Evolutionary conservation across 2,888 invertebrate genomes (phyloP), one percentile per base, ranked within the genome.

Genomic region (Therioaphis trifolii): DNA sequence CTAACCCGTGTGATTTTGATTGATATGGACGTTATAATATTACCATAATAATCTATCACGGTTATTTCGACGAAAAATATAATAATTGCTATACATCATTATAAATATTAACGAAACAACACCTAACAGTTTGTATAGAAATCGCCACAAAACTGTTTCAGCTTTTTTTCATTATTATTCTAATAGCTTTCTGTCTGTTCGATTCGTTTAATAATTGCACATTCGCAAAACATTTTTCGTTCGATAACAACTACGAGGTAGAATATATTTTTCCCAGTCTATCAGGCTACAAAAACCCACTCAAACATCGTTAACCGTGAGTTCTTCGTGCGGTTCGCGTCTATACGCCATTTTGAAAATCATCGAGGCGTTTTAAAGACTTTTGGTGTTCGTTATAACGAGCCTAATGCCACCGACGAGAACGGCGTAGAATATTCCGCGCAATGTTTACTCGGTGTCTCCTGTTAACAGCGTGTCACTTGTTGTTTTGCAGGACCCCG

Each of bases 231-330:
- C 3, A 35, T 49, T 15, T 66, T 35, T 49, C 77, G 49, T 35
- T 77, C 5, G 27, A 77, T n/a, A n/a, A n/a, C n/a, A n/a, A n/a
- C n/a, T 35, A 66, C 46, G 29, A 49, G 29, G 63, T 63, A 63
- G 63, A 77, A n/a, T 49, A 61, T 77, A 29, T 29, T 66, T 77
- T 77, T 49, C 9, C 29, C 77, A 29, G n/a, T 63, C 29, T 63
- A 49, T 49, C 43, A 9, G 18, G 15, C 14, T 27, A 29, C 46
- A 76, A 76, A 71, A 63, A 18, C n/a, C 46, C 46, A 14, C 76
- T 24, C 74, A 40, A 27, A 43, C 58, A 61, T 35, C 52, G 1
- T 9, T 15, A 66, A 63, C 29, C 49, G 49, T 35, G 14, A 66
- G 49, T 66, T 49, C 18, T 7, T 15, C 21, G 0, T 35, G 29